Conservation (phyloP, 2,797 vertebrate species). For the Sternarchorhynchus goeldii region DNA sequence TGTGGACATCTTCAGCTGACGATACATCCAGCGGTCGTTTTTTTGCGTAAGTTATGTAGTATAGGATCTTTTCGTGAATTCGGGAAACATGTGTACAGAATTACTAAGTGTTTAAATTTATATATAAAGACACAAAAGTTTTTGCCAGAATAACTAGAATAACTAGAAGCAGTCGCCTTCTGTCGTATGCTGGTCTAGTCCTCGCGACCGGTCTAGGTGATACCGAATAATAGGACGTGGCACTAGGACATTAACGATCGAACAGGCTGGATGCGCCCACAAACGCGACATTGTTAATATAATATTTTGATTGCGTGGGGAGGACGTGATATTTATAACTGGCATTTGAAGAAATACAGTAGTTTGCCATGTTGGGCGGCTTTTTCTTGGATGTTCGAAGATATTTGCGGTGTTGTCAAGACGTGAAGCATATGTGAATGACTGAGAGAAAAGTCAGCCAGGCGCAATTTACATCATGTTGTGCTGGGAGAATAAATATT, state of each 20-base stretch:
- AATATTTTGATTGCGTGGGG: neutral
- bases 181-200: neutral
- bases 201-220: neutral
- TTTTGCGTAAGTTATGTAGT: slow-evolving; percentile 73
- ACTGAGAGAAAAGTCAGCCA: no score
- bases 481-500: no score
- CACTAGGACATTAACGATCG: neutral
- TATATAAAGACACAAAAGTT: slow-evolving; percentile 32
- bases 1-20: slow-evolving; percentile 65
- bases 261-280: no score
- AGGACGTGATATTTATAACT: neutral
- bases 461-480: no score
- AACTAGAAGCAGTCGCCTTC: neutral
- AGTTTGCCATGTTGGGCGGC: neutral
- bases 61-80: slow-evolving; percentile 15
- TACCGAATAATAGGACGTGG: slow-evolving; percentile 15
- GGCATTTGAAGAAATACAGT: no score
- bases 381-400: neutral
- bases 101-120: slow-evolving; percentile 5
- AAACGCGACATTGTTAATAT: no score
- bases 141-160: neutral
- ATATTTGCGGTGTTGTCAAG: neutral
- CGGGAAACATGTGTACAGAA: neutral
- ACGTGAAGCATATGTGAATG: neutral
- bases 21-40: slow-evolving; percentile 65